These are phyloP conservation scores for Platycercus adscitus DNA, from an alignment of 2,113 vertebrate species.

Conservation along the genomic window DNA sequence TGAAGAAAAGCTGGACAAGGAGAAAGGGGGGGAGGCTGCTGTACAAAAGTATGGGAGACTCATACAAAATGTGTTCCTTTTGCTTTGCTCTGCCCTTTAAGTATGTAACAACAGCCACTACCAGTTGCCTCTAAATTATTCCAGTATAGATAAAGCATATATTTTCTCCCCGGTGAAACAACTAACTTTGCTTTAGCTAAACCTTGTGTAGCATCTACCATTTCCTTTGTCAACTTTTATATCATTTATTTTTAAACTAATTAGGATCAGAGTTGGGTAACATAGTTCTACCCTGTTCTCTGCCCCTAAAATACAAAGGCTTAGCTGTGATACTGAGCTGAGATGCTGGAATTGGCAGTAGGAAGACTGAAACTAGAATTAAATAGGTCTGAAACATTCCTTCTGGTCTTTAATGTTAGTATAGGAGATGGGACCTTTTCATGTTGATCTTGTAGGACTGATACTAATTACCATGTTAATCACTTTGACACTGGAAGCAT, in stretches of 20 bases:
- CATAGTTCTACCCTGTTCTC: neutral
- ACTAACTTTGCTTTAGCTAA: neutral
- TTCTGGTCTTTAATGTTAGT: neutral
- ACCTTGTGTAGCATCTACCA: neutral
- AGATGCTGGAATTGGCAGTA: neutral
- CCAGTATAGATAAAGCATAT: neutral
- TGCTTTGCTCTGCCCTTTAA: neutral
- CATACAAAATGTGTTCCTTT: neutral
- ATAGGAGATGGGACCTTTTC: neutral
- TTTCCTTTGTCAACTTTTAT: neutral
- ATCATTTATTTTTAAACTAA: neutral
- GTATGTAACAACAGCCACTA: neutral
- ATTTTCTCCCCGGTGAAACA: neutral
- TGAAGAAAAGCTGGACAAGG: slow-evolving; percentile 10
- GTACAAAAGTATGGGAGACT: neutral
- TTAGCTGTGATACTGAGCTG: neutral
- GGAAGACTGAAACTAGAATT: neutral
- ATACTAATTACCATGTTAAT: neutral
- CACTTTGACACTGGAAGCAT: neutral
- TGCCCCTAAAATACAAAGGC: neutral
- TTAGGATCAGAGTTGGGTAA: neutral
- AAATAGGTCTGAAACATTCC: neutral
- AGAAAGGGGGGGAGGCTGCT: neutral
- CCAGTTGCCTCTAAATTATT: slow-evolving; percentile 1
- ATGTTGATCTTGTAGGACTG: neutral